Evolutionary conservation across 2,113 vertebrate genomes (phyloP).

Genomic region (Dascyllus trimaculatus): DNA sequence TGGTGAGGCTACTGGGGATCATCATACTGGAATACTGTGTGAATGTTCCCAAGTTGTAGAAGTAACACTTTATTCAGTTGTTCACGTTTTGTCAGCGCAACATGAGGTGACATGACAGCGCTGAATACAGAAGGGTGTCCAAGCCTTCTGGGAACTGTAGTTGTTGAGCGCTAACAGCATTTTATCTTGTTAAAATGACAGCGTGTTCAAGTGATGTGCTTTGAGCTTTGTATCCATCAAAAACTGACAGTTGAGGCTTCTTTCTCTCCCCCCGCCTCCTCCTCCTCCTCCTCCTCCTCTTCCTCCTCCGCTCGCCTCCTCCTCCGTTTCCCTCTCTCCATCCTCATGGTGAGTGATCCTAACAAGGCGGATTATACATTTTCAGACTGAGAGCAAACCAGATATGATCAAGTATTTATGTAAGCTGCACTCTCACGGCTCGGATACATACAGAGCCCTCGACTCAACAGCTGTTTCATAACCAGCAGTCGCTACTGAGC

Average conservation of each 20-base stretch:
- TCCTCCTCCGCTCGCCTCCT: background rate
- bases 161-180: background rate
- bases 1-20: too few species aligned
- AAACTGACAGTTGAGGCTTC: background rate
- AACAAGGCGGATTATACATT: conserved; percentile 57
- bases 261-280: too few species aligned
- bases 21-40: too few species aligned
- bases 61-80: too few species aligned
- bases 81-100: too few species aligned
- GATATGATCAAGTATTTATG: conserved; percentile 71
- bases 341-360: conserved; percentile 10
- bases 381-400: conserved; percentile 53
- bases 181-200: background rate
- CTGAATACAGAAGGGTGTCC: background rate
- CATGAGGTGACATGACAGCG: too few species aligned
- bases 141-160: conserved; percentile 1
- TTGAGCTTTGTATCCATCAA: too few species aligned
- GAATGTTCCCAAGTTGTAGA: too few species aligned
- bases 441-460: conserved; percentile 26
- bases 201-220: background rate
- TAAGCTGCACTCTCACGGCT: conserved; percentile 47
- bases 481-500: conserved; percentile 10
- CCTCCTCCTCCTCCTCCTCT: background rate
- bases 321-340: background rate
- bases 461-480: conserved; percentile 61